These are phyloP conservation scores for Centruroides sculpturatus DNA, from an alignment of 1,140 invertebrate genomes.

Conservation along the genomic window DNA sequence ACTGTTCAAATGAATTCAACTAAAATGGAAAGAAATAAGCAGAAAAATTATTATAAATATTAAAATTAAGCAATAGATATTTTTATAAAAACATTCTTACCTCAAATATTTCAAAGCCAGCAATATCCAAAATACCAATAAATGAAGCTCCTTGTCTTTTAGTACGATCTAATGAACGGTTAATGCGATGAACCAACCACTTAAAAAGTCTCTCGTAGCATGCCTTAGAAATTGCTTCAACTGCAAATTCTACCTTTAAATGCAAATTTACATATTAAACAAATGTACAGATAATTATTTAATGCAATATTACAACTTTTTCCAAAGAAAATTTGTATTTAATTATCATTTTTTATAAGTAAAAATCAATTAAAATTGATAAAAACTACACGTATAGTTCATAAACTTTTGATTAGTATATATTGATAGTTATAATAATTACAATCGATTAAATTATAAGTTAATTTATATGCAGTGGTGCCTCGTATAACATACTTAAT, in stretches of 20 bases:
- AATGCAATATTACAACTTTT: no score
- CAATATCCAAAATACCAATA: constrained; percentile 99
- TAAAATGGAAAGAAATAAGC: neutral
- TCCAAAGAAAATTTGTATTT: no score
- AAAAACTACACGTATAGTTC: no score
- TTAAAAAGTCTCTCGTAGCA: constrained; percentile 98
- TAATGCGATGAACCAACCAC: constrained; percentile 69
- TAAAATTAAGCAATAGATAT: neutral
- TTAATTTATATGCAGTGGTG: no score
- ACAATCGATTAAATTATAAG: no score
- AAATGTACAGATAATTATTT: no score
- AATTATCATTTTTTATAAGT: no score
- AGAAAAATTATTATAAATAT: neutral
- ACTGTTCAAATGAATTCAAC: constrained; percentile 94
- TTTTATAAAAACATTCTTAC: constrained; percentile 3
- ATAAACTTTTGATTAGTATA: no score
- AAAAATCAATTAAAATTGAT: no score
- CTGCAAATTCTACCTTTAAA: constrained; percentile 76
- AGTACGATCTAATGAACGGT: constrained; percentile 76
- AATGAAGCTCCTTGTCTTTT: constrained; percentile 98
- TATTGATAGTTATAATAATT: no score
- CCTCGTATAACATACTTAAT: no score
- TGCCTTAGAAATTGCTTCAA: constrained; percentile 98
- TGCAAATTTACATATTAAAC: neutral
- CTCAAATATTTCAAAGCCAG: constrained; percentile 99